These are phyloP conservation scores for Drosophila pseudotalamancana DNA, from an alignment of 2,888 invertebrate genomes.

Conservation along the genomic window DNA sequence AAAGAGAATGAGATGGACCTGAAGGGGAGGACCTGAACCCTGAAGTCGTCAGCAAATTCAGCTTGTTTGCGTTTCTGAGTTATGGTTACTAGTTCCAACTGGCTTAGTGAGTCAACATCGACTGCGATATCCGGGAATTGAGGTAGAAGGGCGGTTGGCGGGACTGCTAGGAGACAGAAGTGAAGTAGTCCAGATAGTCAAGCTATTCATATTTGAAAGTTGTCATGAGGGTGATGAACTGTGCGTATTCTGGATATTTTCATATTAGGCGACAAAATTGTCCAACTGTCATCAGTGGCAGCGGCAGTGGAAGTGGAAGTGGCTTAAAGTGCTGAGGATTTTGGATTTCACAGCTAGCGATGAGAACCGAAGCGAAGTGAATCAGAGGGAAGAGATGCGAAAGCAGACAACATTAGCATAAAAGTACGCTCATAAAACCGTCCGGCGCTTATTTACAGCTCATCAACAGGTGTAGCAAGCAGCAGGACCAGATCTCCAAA, in stretches of 20 bases:
- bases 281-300: slow-evolving; percentile 43
- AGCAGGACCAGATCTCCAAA: not conserved
- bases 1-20: not conserved
- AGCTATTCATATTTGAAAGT: slow-evolving; percentile 21
- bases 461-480: slow-evolving; percentile 64
- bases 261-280: slow-evolving; percentile 34
- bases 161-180: no score
- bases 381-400: not conserved
- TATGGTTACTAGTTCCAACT: slow-evolving; percentile 77
- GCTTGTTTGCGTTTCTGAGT: slow-evolving; percentile 75
- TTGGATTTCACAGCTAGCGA: slow-evolving; percentile 43
- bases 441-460: slow-evolving; percentile 49
- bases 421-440: slow-evolving; percentile 46
- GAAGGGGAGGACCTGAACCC: not conserved
- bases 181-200: slow-evolving; percentile 7
- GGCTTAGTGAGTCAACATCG: slow-evolving; percentile 70
- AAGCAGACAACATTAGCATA: slow-evolving; percentile 56
- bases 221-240: slow-evolving; percentile 26
- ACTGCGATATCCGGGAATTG: not conserved
- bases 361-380: not conserved
- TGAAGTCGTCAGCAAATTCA: slow-evolving; percentile 61
- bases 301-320: slow-evolving; percentile 28
- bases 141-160: not conserved
- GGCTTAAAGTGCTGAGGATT: slow-evolving; percentile 37
- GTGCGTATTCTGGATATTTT: slow-evolving; percentile 54